Conservation (phyloP, 2,113 vertebrate species). For the Corythaeola cristata region DNA sequence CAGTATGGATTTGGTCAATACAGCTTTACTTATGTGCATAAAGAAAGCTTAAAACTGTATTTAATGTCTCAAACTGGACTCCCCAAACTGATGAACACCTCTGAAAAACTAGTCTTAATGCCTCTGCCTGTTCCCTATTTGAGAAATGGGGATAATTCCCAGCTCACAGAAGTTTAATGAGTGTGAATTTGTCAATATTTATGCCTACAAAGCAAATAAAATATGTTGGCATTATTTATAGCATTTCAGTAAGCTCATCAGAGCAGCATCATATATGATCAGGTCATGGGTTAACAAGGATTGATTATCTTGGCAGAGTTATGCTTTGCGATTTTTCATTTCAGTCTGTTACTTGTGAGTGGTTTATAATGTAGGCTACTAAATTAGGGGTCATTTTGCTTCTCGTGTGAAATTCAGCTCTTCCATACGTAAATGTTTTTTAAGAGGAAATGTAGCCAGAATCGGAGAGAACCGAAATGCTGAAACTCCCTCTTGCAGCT, state of each 20-base stretch:
- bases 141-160: slow-evolving; percentile 20
- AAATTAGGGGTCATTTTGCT: slow-evolving; percentile 35
- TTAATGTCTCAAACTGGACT: neutral
- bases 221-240: slow-evolving; percentile 45
- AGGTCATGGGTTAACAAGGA: slow-evolving; percentile 47
- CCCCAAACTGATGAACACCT: neutral
- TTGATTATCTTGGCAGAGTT: slow-evolving; percentile 60
- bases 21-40: neutral
- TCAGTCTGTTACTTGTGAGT: slow-evolving; percentile 19
- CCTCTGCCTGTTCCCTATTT: neutral
- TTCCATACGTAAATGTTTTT: neutral
- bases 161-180: slow-evolving; percentile 48
- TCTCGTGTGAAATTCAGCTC: neutral
- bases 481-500: slow-evolving; percentile 10
- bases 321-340: slow-evolving; percentile 30
- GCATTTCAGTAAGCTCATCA: slow-evolving; percentile 29
- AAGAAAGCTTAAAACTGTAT: neutral
- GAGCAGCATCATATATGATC: slow-evolving; percentile 16
- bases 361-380: neutral
- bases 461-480: neutral
- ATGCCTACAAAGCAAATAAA: slow-evolving; percentile 63
- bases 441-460: neutral
- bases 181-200: slow-evolving; percentile 64
- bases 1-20: neutral
- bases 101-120: neutral